These are phyloP conservation scores for Brachyistius frenatus DNA, from an alignment of 2,113 vertebrate species.

Conservation along the genomic window DNA sequence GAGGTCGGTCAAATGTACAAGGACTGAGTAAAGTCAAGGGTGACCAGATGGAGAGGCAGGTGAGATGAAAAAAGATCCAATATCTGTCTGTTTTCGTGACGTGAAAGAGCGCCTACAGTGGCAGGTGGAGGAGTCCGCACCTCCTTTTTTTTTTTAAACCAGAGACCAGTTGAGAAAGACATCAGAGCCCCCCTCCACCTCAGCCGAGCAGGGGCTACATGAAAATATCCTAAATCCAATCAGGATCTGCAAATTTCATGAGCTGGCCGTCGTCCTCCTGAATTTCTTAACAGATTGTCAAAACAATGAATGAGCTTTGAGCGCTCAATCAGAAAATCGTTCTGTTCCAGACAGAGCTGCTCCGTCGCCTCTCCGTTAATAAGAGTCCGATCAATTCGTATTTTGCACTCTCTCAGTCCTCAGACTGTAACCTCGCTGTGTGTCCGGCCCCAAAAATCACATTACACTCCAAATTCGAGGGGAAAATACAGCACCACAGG, in stretches of 20 bases:
- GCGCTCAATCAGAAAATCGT: conserved; percentile 59
- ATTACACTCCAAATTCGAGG: conserved; percentile 31
- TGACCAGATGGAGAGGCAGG: conserved; percentile 27
- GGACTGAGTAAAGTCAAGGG: conserved; percentile 25
- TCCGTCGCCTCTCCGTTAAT: conserved; percentile 17
- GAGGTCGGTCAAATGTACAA: conserved; percentile 32
- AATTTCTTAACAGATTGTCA: conserved; percentile 60
- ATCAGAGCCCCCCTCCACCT: background rate
- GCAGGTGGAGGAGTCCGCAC: conserved; percentile 17
- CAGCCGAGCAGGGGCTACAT: conserved; percentile 12
- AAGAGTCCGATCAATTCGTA: conserved; percentile 31
- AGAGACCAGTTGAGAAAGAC: conserved; percentile 30
- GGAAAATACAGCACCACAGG: conserved; percentile 26
- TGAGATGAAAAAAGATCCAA: conserved; percentile 19
- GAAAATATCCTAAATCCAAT: conserved; percentile 61
- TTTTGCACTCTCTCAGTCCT: conserved; percentile 30
- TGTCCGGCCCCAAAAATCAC: conserved; percentile 25
- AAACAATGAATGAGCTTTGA: conserved; percentile 35
- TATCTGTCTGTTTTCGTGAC: conserved; percentile 32
- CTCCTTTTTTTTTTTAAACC: conserved; percentile 15
- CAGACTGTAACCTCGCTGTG: conserved; percentile 9
- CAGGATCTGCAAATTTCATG: conserved; percentile 71
- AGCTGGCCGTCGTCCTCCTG: conserved; percentile 50
- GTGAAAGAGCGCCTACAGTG: conserved; percentile 4
- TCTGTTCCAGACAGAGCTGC: conserved; percentile 21